Evolutionary conservation across 2,888 invertebrate species (phyloP).

Genomic region (Acrobeloides nanus): DNA sequence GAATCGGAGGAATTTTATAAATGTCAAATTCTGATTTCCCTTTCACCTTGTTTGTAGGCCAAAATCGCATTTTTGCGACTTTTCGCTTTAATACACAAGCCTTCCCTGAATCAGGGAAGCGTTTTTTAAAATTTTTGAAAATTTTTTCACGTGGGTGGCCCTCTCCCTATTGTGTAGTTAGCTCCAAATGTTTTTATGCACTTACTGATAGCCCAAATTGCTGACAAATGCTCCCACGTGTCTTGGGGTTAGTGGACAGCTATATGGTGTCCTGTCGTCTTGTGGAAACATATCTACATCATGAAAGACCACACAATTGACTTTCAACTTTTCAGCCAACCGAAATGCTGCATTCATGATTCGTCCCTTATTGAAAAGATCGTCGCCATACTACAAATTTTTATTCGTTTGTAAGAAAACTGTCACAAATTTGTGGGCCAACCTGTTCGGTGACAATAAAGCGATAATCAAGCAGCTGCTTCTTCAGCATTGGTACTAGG

Average conservation of each 20-base stretch:
- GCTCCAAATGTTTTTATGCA: conserved; percentile 8
- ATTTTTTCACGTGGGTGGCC: no score
- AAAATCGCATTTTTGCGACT: no score
- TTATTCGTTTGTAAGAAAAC: conserved; percentile 1
- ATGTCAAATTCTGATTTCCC: no score
- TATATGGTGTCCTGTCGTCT: conserved; percentile 56
- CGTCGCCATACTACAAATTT: conserved; percentile 41
- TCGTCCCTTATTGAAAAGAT: conserved; percentile 50
- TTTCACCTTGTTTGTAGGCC: no score
- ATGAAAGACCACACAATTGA: conserved; percentile 53
- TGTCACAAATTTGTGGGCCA: background rate
- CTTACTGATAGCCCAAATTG: conserved; percentile 57
- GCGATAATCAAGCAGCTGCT: conserved; percentile 52
- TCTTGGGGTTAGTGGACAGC: conserved; percentile 55
- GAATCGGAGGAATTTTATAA: no score
- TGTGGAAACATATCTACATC: conserved; percentile 58
- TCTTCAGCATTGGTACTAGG: conserved; percentile 51
- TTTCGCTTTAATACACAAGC: no score
- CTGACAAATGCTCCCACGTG: conserved; percentile 57
- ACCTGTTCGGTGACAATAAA: conserved; percentile 54
- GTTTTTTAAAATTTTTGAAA: no score
- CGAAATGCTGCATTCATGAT: conserved; percentile 54
- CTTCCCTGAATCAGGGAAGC: no score
- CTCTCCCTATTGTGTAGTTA: background rate
- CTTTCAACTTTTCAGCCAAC: conserved; percentile 40